Conservation (phyloP, 2,797 vertebrate species). For the Hippocampus kuda region DNA sequence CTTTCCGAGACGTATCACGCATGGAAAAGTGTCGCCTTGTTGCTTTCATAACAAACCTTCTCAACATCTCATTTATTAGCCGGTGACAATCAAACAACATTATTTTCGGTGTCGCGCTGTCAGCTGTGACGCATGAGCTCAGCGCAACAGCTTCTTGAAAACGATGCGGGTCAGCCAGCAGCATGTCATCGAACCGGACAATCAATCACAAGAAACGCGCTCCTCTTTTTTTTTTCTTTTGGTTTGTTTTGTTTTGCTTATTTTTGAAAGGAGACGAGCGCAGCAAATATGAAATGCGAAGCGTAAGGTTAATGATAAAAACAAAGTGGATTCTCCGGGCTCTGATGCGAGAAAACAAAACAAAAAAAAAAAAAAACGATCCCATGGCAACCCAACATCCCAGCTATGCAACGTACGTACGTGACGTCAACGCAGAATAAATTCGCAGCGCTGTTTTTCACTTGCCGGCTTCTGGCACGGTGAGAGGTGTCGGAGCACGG, state of each 20-base stretch:
- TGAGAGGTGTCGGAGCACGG: background rate
- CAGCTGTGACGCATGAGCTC: slow-evolving; percentile 3
- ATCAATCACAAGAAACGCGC: slow-evolving; percentile 17
- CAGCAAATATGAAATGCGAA: slow-evolving; percentile 1
- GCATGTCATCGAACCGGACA: slow-evolving; percentile 11
- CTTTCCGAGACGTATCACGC: no score
- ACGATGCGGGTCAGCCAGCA: slow-evolving; percentile 16
- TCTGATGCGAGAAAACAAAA: background rate
- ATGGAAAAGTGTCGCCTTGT: no score
- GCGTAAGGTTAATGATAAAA: slow-evolving; percentile 5
- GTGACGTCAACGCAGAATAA: background rate
- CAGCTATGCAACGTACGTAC: background rate
- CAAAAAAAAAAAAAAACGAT: background rate
- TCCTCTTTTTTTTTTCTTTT: slow-evolving; percentile 5
- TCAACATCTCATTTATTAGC: background rate
- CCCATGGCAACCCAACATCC: background rate
- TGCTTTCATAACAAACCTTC: background rate
- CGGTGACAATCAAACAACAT: slow-evolving; percentile 5
- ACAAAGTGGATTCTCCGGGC: slow-evolving; percentile 1
- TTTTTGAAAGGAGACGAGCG: no score
- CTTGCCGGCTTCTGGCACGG: background rate
- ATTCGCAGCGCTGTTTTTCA: background rate
- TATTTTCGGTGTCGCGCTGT: slow-evolving; percentile 8
- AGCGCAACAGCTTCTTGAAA: slow-evolving; percentile 8
- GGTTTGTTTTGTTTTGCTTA: no score